These are phyloP conservation scores for Cheilosia pagana DNA, from an alignment of 2,888 invertebrate genomes.

Conservation along the genomic window DNA sequence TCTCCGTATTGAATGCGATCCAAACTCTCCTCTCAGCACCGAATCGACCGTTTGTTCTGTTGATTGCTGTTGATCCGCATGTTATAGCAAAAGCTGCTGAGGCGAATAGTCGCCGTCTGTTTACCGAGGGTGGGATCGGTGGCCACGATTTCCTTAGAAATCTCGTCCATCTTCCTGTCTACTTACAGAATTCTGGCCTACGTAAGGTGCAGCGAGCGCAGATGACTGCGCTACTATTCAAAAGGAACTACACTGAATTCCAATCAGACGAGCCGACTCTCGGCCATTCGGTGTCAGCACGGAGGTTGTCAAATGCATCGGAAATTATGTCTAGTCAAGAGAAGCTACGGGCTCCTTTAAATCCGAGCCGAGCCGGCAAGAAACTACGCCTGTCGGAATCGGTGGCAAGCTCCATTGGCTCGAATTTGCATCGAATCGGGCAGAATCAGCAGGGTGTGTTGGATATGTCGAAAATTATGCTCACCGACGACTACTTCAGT, in stretches of 20 bases:
- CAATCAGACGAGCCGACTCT: conserved; percentile 81
- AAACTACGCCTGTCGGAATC: conserved; percentile 93
- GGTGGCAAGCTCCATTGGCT: conserved; percentile 95
- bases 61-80: conserved; percentile 99
- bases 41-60: conserved; percentile 96
- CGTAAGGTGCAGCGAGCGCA: conserved; percentile 94
- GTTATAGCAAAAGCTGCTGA: conserved; percentile 98
- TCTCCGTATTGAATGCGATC: conserved; percentile 96
- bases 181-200: conserved; percentile 97
- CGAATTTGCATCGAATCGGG: conserved; percentile 91
- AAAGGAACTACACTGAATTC: conserved; percentile 81
- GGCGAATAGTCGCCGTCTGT: conserved; percentile 92
- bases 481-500: conserved; percentile 99
- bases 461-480: conserved; percentile 90
- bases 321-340: conserved; percentile 92
- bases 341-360: conserved; percentile 85
- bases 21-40: conserved; percentile 97
- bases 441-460: conserved; percentile 86
- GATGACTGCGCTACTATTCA: conserved; percentile 87
- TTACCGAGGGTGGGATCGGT: conserved; percentile 93
- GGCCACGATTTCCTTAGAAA: conserved; percentile 97
- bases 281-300: conserved; percentile 87
- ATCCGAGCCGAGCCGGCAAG: conserved; percentile 85
- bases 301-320: conserved; percentile 91
- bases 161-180: conserved; percentile 98